A percentile compares a stretch with the other conserved stretches of the same genome.
Conservation (phyloP, 37 sponge, comb jelly and placozoan genomes). For the Halisarca cf. caerulea region DNA sequence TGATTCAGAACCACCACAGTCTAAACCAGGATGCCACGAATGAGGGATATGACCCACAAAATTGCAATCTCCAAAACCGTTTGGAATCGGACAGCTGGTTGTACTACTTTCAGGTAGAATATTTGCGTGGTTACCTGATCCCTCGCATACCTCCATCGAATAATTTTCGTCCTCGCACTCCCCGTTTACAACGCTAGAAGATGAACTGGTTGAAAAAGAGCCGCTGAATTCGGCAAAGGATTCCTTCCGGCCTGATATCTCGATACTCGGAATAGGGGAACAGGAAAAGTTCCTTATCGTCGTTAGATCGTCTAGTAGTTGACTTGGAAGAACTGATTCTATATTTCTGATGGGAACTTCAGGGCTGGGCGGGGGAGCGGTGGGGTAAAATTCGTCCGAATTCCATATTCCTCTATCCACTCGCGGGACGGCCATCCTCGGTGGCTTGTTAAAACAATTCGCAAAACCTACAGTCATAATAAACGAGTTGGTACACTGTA, state of each 20-base stretch:
- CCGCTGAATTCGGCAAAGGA: background rate
- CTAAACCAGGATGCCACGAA: constrained; percentile 22
- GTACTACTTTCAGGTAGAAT: background rate
- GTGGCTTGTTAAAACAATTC: too few relatives aligned
- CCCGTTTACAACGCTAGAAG: background rate
- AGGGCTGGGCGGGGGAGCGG: constrained; percentile 60
- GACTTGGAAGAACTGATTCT: background rate
- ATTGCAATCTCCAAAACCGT: background rate
- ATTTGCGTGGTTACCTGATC: background rate
- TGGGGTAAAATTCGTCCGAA: constrained; percentile 22
- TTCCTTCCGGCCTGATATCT: background rate
- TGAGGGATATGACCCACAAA: background rate
- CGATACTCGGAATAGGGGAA: background rate
- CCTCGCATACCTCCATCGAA: constrained; percentile 5
- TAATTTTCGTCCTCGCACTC: background rate
- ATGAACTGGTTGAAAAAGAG: background rate
- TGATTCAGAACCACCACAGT: background rate
- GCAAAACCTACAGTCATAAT: too few relatives aligned
- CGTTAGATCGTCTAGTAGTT: background rate
- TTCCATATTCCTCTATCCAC: background rate
- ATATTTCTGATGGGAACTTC: constrained; percentile 27
- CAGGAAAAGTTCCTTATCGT: background rate
- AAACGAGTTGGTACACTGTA: too few relatives aligned
- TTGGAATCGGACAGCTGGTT: background rate
- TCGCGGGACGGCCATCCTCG: too few relatives aligned